phyloP scores from a whole-genome alignment of 2,797 vertebrate genomes.

The Chrysocyon brachyurus region DNA sequence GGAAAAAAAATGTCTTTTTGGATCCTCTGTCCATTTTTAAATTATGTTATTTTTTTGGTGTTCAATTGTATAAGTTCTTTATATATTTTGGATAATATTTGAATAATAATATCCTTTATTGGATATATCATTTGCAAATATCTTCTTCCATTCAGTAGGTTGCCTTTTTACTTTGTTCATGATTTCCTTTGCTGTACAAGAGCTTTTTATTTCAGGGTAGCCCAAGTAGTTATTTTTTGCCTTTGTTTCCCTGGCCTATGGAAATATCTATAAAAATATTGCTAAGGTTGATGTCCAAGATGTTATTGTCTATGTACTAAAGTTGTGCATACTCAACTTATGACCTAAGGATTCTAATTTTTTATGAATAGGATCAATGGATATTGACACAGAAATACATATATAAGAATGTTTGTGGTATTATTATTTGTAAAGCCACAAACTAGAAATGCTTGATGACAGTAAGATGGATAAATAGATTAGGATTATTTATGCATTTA shows the following conservation, averaged over 20 bases:
- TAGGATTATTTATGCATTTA: not conserved
- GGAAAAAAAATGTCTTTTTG: not conserved
- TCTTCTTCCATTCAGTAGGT: not conserved
- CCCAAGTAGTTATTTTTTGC: not conserved
- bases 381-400: not conserved
- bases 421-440: not conserved
- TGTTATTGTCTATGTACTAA: not conserved
- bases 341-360: not conserved
- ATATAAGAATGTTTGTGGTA: not conserved
- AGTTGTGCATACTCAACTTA: not conserved
- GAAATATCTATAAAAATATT: not conserved
- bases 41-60: not conserved
- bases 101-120: not conserved
- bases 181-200: not conserved
- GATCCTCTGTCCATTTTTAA: not conserved
- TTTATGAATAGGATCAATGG: not conserved
- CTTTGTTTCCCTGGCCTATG: not conserved
- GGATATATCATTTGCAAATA: not conserved
- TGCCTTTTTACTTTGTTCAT: not conserved
- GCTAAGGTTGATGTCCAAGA: not conserved
- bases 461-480: not conserved
- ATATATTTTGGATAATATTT: not conserved
- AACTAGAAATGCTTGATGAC: not conserved
- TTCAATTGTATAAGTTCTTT: not conserved
- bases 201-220: not conserved